Evolutionary conservation across 2,113 vertebrate genomes (phyloP).

Genomic region (Lipophrys pholis): DNA sequence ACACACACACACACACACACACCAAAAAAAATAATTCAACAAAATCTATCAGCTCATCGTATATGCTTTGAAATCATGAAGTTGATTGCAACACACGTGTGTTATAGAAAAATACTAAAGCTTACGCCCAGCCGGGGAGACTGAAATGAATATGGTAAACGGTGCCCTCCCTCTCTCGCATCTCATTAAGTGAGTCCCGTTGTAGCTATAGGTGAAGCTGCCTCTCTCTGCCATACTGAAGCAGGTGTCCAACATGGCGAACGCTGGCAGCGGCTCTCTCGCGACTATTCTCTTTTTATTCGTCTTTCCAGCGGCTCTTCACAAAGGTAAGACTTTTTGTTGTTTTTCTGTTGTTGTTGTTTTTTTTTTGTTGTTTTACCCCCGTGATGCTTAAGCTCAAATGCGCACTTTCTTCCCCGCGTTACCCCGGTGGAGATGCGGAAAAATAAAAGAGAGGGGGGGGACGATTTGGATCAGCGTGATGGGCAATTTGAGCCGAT

Average conservation of each 20-base stretch:
- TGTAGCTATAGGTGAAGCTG: slow-evolving; percentile 82
- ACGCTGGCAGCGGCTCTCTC: slow-evolving; percentile 85
- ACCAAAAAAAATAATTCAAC: no score
- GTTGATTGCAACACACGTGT: no score
- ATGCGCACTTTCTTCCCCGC: slow-evolving; percentile 25
- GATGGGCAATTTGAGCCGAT: background rate
- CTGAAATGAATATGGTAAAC: slow-evolving; percentile 44
- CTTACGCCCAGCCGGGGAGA: background rate
- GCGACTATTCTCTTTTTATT: slow-evolving; percentile 86
- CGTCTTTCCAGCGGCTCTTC: slow-evolving; percentile 85
- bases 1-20: no score
- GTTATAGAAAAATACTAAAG: no score
- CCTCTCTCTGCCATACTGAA: slow-evolving; percentile 87
- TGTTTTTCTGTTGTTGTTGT: no score
- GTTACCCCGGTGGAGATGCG: slow-evolving; percentile 20
- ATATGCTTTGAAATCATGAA: no score
- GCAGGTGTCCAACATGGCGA: slow-evolving; percentile 97
- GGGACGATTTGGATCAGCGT: background rate
- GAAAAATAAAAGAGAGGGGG: background rate
- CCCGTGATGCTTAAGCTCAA: background rate
- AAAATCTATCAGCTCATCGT: no score
- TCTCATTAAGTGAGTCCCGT: slow-evolving; percentile 81
- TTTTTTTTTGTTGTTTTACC: slow-evolving; percentile 15
- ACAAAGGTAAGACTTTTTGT: slow-evolving; percentile 85
- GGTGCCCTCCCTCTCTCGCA: slow-evolving; percentile 75